Base-by-base conservation (phyloP, 2,113 vertebrate genomes). In the Hemichromis elongatus region DNA sequence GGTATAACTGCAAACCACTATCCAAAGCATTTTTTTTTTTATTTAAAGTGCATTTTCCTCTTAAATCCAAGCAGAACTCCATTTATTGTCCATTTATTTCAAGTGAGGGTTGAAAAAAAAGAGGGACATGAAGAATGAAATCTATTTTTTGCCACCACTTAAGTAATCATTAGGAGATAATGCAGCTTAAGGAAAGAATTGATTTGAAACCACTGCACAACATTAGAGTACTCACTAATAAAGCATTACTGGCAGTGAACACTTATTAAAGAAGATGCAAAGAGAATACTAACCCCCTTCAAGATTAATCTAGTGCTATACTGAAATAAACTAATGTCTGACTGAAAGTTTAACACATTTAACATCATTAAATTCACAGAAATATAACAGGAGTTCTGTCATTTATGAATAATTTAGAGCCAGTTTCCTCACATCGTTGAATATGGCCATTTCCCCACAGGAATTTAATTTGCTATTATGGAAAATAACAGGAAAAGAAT, bases 111-210 rank as follows among this genome's bases (percentile, higher is more conserved):
- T 50, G 1, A 7, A 52, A 52, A 28, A 19, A 73, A 42, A 68
- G 3, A 26, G 14, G 11, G 6, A 28, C 37, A 63, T 55, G 37
- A 37, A 14, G 63, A 68, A 35, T 78, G 40, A 84, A 66, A 45
- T 63, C 68, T 81, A 16, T 85, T 81, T 82, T 81, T 70, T 85
- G 83, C 70, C 75, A 70, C 81, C 81, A 86, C 88, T 93, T 80
- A 92, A 84, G 42, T 42, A 83, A 84, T 90, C 86, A 86, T 88
- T 84, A 82, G n/a, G 55, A 91, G 88, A 86, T 86, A 90, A 92
- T 89, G 86, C 83, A 81, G 81, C 77, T 79, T 85, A 78, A 78
- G 80, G 80, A 5, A 9, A 14, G 11, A 73, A 87, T 87, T 87
- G 90, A 93, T 91, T 83, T 84, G 53, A 80, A 90, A 85, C 77